Conservation (phyloP, 1,140 invertebrate genomes). For the Macrotrachela quadricornifera region DNA sequence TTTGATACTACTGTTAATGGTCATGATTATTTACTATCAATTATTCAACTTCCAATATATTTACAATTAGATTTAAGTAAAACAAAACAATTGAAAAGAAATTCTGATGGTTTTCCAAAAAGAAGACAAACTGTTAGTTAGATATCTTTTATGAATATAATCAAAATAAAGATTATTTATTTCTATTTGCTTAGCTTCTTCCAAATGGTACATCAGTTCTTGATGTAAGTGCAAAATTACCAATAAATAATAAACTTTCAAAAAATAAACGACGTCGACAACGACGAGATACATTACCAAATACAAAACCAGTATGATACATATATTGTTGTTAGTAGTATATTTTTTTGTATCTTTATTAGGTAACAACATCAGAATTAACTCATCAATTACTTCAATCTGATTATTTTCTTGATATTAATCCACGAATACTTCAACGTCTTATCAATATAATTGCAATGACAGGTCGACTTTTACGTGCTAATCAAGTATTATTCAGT, state of each 20-base stretch:
- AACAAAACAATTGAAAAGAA: neutral
- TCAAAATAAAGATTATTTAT: neutral
- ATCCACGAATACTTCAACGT: constrained; percentile 78
- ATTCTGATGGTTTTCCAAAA: neutral
- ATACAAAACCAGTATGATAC: neutral
- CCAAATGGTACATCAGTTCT: neutral
- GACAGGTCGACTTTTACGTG: constrained; percentile 75
- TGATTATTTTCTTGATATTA: constrained; percentile 51
- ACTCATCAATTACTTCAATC: constrained; percentile 21
- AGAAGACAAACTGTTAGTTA: neutral
- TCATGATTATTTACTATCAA: constrained; percentile 77
- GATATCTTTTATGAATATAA: neutral
- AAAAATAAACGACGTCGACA: neutral
- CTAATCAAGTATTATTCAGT: constrained; percentile 94
- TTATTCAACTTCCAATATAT: constrained; percentile 91
- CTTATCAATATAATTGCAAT: constrained; percentile 93
- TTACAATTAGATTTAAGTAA: constrained; percentile 39
- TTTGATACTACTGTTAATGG: constrained; percentile 46
- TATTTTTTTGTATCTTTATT: neutral
- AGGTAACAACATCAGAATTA: constrained; percentile 21
- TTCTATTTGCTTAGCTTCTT: neutral
- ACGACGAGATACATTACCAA: neutral
- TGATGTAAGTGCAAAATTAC: neutral
- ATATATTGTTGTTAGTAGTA: neutral
- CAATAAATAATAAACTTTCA: neutral